A percentile compares a stretch with the other conserved stretches of the same genome.
Conservation (phyloP, 2,888 invertebrate species). For the Ochropleura plecta region DNA sequence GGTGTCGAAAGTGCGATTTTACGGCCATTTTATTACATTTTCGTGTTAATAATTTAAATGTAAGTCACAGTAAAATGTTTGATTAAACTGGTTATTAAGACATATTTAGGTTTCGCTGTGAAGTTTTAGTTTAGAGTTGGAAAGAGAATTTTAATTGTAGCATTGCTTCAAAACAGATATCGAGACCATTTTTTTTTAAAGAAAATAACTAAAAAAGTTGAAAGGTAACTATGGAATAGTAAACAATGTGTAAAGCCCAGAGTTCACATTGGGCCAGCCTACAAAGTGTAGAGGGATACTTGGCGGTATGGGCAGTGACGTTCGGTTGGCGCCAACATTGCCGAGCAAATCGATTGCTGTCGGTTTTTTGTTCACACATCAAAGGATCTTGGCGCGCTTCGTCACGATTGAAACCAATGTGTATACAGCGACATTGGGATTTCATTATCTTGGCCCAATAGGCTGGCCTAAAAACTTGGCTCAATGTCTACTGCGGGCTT, state of each 20-base stretch:
- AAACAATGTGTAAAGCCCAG: no score
- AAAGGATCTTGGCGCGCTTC: no score
- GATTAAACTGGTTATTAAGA: constrained; percentile 32
- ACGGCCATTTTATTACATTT: constrained; percentile 80
- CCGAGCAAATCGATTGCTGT: no score
- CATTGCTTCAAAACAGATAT: neutral
- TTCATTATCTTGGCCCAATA: no score
- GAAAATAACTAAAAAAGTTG: neutral
- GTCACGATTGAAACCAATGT: no score
- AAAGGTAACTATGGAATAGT: neutral
- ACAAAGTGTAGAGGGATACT: no score
- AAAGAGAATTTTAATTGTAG: neutral
- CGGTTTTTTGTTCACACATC: no score
- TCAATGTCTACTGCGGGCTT: neutral
- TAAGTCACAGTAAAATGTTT: constrained; percentile 50
- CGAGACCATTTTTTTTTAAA: neutral
- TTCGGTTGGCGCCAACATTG: no score
- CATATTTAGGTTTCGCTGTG: constrained; percentile 16
- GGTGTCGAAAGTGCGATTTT: constrained; percentile 84
- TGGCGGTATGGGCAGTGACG: no score
- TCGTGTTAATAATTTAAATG: constrained; percentile 78
- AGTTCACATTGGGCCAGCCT: no score
- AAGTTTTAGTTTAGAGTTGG: neutral
- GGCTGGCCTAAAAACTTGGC: no score
- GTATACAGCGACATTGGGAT: no score